Conservation (phyloP, 2,797 vertebrate species). For the Mus minutoides region DNA sequence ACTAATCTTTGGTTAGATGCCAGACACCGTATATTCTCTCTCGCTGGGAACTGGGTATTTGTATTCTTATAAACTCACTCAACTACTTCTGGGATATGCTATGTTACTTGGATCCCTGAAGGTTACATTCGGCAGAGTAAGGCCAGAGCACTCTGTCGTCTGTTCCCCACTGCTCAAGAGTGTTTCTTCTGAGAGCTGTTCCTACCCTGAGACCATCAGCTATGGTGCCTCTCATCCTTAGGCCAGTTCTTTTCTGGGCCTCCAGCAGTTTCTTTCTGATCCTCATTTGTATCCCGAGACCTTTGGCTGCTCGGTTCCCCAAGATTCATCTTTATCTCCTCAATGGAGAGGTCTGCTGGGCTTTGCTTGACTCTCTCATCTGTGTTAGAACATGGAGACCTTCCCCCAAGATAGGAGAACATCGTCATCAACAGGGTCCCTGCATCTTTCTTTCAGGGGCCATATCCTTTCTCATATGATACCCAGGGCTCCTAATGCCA, state of each 20-base stretch:
- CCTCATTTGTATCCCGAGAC: background rate
- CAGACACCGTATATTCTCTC: constrained; percentile 30
- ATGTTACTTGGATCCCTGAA: background rate
- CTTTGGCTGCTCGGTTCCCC: background rate
- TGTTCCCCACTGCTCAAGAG: background rate
- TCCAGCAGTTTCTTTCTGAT: background rate
- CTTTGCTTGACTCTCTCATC: background rate
- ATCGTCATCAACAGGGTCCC: background rate
- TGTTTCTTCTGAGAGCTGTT: background rate
- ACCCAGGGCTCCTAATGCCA: background rate
- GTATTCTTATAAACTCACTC: background rate
- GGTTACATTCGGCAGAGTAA: background rate
- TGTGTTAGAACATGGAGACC: background rate
- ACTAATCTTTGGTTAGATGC: background rate
- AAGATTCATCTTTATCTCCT: constrained; percentile 9
- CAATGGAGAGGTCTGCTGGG: background rate
- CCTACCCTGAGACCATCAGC: background rate
- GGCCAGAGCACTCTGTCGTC: background rate
- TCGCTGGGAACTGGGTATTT: background rate
- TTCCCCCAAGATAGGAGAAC: background rate
- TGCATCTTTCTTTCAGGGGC: constrained; percentile 3
- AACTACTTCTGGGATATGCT: background rate
- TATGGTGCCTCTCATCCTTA: background rate
- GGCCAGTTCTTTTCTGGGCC: background rate
- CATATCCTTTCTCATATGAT: constrained; percentile 5